These are phyloP conservation scores for Apostichopus japonicus DNA, from an alignment of 35 echinoderm and acorn worm genomes.

Conservation along the genomic window DNA sequence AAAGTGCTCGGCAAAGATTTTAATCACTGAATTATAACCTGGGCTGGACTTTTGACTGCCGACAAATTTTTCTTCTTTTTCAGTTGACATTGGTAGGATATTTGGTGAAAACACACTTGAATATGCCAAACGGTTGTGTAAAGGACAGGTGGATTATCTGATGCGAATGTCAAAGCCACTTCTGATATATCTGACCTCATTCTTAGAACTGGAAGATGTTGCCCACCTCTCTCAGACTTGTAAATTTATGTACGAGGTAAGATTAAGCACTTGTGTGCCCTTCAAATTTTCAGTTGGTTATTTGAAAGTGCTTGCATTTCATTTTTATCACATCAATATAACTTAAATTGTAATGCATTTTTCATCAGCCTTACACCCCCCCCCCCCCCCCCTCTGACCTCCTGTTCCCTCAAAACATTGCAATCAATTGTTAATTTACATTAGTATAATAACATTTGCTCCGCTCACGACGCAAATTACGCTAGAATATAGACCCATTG, in stretches of 20 bases:
- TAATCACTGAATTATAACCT: neutral
- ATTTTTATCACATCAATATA: neutral
- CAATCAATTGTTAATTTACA: no score
- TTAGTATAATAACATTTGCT: no score
- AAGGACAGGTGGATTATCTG: conserved; percentile 82
- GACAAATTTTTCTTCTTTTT: conserved; percentile 42
- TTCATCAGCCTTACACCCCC: no score
- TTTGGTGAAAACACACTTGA: conserved; percentile 82
- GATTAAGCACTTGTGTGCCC: neutral
- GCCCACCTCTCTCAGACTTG: conserved; percentile 81
- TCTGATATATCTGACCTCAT: conserved; percentile 83
- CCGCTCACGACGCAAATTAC: no score
- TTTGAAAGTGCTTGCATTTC: neutral
- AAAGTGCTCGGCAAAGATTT: neutral
- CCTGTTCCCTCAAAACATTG: no score
- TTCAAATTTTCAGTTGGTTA: neutral
- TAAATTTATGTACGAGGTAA: conserved; percentile 94
- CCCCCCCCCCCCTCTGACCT: no score
- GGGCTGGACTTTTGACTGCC: no score
- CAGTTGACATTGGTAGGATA: conserved; percentile 84
- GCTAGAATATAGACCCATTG: no score
- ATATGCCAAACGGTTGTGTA: conserved; percentile 75
- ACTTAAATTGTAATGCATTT: neutral
- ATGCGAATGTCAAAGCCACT: conserved; percentile 83
- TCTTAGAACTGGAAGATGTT: conserved; percentile 87